These are phyloP conservation scores for Rhynchotus rufescens DNA, from an alignment of 2,797 vertebrate genomes.

Conservation along the genomic window DNA sequence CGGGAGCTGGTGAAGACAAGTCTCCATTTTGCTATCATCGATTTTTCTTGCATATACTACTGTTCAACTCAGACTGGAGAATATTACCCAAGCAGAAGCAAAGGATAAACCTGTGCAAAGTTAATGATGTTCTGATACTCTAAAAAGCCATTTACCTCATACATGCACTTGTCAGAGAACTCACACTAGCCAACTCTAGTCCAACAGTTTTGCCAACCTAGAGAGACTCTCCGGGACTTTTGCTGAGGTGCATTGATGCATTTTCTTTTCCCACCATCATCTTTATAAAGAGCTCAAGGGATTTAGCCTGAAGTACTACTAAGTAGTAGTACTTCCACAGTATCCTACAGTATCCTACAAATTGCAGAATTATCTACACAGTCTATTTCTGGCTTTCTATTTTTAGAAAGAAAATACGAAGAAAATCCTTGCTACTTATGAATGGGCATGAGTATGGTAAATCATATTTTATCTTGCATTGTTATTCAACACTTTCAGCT, in stretches of 20 bases:
- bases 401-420: neutral
- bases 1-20: neutral
- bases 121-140: neutral
- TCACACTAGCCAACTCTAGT: neutral
- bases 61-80: neutral
- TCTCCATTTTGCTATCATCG: neutral
- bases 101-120: neutral
- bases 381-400: neutral
- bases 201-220: neutral
- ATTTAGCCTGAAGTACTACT: too few relatives aligned
- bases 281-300: neutral
- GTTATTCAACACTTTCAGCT: neutral
- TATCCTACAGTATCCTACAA: neutral
- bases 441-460: neutral
- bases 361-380: neutral
- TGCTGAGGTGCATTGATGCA: rapidly evolving
- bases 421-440: neutral
- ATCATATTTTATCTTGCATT: neutral
- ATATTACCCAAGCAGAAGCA: neutral
- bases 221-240: neutral
- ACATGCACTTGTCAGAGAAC: neutral
- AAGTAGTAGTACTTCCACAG: rapidly evolving
- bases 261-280: neutral
- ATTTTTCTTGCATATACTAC: neutral
- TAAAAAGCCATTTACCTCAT: neutral